These are phyloP conservation scores for Bombycilla garrulus DNA, from an alignment of 2,113 vertebrate genomes.

Conservation along the genomic window DNA sequence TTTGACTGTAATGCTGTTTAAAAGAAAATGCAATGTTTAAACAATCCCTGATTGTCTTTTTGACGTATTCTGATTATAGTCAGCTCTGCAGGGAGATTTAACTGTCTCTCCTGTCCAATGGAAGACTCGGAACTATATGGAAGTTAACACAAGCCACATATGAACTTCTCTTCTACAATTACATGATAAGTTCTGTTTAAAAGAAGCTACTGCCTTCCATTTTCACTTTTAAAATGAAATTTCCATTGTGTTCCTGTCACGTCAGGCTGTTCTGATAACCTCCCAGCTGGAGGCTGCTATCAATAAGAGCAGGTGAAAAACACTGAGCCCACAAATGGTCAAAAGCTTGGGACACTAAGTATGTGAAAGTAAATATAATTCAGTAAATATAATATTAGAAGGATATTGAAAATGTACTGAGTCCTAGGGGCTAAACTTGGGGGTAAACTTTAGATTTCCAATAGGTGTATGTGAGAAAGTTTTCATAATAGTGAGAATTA, in stretches of 20 bases:
- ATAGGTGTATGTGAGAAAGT: neutral
- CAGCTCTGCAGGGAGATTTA: constrained; percentile 16
- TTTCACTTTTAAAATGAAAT: neutral
- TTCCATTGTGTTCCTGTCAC: neutral
- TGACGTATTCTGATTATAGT: constrained; percentile 27
- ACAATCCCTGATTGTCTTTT: neutral
- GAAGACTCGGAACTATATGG: neutral
- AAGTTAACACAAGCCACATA: neutral
- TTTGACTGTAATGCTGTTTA: neutral
- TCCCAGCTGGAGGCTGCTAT: neutral
- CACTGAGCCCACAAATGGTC: neutral
- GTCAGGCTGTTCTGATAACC: neutral
- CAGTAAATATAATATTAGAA: neutral
- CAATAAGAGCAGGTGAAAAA: neutral
- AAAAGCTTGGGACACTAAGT: neutral
- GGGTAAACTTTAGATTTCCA: neutral
- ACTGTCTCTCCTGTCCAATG: neutral
- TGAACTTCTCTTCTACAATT: constrained; percentile 7
- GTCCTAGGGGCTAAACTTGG: neutral
- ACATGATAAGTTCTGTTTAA: neutral
- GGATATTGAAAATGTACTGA: neutral
- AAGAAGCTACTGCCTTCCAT: neutral
- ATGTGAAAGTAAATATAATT: neutral
- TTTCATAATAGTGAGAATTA: neutral
- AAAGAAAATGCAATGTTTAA: constrained; percentile 35